Conservation (phyloP, 2,113 vertebrate species). For the Plestiodon gilberti region DNA sequence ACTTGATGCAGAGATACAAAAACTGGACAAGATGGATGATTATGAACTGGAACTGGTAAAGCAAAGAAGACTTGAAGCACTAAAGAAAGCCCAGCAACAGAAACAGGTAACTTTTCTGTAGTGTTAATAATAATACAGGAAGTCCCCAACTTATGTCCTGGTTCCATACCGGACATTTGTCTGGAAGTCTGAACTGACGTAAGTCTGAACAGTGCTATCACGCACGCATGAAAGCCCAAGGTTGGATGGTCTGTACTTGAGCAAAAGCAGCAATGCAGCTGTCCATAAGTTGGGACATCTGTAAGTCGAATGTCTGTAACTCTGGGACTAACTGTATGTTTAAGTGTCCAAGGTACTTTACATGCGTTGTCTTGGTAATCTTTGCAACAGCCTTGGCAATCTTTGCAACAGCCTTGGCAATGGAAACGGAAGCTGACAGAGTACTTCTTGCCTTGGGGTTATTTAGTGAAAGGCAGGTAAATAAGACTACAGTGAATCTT, state of each 20-base stretch:
- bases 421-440: neutral
- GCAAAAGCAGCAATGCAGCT: too few relatives aligned
- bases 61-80: constrained; percentile 89
- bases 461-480: too few relatives aligned
- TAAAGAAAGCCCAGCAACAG: constrained; percentile 94
- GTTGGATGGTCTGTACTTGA: too few relatives aligned
- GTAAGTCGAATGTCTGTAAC: too few relatives aligned
- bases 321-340: too few relatives aligned
- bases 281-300: too few relatives aligned
- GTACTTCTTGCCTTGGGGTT: neutral
- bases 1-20: constrained; percentile 88
- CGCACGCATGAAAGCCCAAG: neutral
- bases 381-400: neutral
- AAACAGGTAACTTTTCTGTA: constrained; percentile 87
- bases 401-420: neutral
- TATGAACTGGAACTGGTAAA: constrained; percentile 92
- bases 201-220: neutral
- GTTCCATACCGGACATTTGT: too few relatives aligned
- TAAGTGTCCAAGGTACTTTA: too few relatives aligned
- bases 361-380: neutral
- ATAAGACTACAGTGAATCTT: too few relatives aligned
- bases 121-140: neutral
- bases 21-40: constrained; percentile 90
- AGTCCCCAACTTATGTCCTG: too few relatives aligned
- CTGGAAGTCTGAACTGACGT: too few relatives aligned